These are phyloP conservation scores for Plebejus melissa DNA, from an alignment of 2,888 invertebrate genomes.

Conservation along the genomic window DNA sequence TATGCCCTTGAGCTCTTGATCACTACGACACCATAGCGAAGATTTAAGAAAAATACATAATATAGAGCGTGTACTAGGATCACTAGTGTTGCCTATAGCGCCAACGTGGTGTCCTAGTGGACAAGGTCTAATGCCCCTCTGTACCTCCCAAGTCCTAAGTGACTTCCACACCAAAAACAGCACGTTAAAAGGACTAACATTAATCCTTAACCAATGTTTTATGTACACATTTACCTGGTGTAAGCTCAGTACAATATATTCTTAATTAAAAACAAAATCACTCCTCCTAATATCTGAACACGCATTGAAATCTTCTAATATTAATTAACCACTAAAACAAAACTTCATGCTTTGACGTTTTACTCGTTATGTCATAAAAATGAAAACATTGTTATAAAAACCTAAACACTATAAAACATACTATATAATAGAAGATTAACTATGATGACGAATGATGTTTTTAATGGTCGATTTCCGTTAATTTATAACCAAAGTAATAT, in stretches of 20 bases:
- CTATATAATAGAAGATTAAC: slow-evolving; percentile 26
- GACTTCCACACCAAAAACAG: slow-evolving; percentile 5
- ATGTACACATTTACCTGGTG: slow-evolving; percentile 1
- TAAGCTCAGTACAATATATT: background rate
- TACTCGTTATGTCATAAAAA: background rate
- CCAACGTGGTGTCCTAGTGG: background rate
- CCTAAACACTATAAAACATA: slow-evolving; percentile 1
- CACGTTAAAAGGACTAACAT: background rate
- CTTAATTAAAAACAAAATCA: background rate
- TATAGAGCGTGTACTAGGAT: background rate
- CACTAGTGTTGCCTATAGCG: background rate
- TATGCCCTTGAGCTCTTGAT: background rate
- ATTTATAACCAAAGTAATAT: slow-evolving; percentile 51
- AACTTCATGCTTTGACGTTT: slow-evolving; percentile 7
- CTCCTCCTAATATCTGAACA: background rate
- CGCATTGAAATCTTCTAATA: background rate
- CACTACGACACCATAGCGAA: background rate
- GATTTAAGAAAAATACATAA: background rate
- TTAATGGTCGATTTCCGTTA: slow-evolving; percentile 29
- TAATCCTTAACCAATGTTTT: background rate
- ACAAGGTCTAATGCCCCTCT: background rate
- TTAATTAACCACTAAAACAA: background rate
- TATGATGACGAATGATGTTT: background rate
- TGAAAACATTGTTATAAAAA: slow-evolving; percentile 10
- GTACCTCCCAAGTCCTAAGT: background rate